Conservation (phyloP, 2,113 vertebrate species). For the Gulo gulo region DNA sequence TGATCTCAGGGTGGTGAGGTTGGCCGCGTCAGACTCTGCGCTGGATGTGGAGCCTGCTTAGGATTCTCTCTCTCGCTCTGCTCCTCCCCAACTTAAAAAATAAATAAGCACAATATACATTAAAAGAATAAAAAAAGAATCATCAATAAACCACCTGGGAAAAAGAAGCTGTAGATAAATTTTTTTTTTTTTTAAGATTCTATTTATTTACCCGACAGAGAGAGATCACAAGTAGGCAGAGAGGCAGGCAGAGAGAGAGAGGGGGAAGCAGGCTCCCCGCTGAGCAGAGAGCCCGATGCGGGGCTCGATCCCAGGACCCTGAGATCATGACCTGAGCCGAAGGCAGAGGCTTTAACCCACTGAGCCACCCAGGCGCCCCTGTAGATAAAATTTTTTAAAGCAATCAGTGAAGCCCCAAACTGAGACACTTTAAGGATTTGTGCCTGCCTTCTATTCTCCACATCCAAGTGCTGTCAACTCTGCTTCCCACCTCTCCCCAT, state of each 20-base stretch:
- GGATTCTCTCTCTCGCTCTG: not conserved
- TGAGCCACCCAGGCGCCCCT: not conserved
- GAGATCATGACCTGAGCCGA: too few species aligned
- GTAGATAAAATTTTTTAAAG: not conserved
- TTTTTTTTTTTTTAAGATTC: too few species aligned
- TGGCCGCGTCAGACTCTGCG: accelerated
- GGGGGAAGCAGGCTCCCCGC: too few species aligned
- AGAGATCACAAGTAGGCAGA: too few species aligned
- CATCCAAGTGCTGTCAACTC: not conserved
- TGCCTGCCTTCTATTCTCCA: not conserved
- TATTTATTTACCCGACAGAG: too few species aligned
- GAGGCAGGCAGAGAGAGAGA: too few species aligned
- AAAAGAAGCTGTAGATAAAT: slow-evolving; percentile 30
- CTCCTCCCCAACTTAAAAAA: not conserved
- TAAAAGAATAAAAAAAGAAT: not conserved
- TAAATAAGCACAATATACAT: not conserved
- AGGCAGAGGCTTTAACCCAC: too few species aligned
- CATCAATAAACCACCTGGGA: not conserved
- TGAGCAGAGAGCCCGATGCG: too few species aligned
- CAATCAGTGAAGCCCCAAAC: not conserved
- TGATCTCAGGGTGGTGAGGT: not conserved
- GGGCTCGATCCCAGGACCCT: too few species aligned
- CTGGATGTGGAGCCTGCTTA: not conserved
- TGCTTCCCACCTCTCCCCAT: not conserved
- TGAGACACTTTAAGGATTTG: not conserved